Conservation (phyloP, 2,888 invertebrate genomes). For the Scaptomyza reducta region DNA sequence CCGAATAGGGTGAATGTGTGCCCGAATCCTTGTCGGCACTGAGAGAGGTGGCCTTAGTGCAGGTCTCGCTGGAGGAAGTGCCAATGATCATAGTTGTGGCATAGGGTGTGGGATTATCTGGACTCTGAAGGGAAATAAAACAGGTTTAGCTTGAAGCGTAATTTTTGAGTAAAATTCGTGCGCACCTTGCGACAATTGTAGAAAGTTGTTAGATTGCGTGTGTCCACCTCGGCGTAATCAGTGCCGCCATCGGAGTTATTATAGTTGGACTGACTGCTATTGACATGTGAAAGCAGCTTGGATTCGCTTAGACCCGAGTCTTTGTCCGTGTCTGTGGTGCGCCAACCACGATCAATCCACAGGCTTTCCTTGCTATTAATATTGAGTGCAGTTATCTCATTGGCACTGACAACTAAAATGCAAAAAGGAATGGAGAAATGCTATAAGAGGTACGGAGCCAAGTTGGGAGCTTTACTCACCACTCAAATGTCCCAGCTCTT, state of each 20-base stretch:
- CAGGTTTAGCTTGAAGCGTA: conserved; percentile 15
- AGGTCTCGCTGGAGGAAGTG: conserved; percentile 82
- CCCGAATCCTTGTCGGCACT: conserved; percentile 84
- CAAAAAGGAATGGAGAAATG: not conserved
- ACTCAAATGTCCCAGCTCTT: conserved; percentile 88
- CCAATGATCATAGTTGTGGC: conserved; percentile 90
- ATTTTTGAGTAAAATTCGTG: conserved; percentile 1
- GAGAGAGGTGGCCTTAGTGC: conserved; percentile 83
- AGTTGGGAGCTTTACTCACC: conserved; percentile 79
- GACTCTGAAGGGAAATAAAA: conserved; percentile 81
- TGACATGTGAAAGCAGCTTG: conserved; percentile 86
- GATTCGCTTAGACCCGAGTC: conserved; percentile 86
- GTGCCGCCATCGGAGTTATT: conserved; percentile 85
- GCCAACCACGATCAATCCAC: conserved; percentile 90
- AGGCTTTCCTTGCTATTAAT: conserved; percentile 87
- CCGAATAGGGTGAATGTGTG: conserved; percentile 84
- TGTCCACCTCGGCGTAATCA: conserved; percentile 89
- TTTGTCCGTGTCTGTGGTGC: conserved; percentile 87
- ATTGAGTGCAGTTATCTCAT: conserved; percentile 85
- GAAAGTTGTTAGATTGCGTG: conserved; percentile 88
- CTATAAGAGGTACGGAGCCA: not conserved
- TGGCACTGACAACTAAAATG: conserved; percentile 84
- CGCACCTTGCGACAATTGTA: conserved; percentile 87
- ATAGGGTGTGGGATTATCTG: conserved; percentile 89
- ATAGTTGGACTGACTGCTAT: conserved; percentile 84